Evolutionary conservation across 2,888 invertebrate species (phyloP).

Genomic region (Drosophila paracracens): DNA sequence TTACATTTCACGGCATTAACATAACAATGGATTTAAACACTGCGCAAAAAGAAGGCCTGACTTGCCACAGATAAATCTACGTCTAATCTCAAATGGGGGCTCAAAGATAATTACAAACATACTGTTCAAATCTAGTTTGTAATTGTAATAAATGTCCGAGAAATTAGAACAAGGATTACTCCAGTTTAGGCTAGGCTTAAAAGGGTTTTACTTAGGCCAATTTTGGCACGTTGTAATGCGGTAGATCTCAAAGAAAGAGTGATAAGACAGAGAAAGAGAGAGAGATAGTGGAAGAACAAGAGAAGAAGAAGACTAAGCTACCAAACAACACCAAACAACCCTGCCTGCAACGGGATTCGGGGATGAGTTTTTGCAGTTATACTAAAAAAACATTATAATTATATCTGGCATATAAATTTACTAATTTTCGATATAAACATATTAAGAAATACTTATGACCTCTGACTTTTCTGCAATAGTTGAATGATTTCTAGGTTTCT

Average conservation of each 20-base stretch:
- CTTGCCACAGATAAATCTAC: background rate
- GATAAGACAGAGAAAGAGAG: too few relatives aligned
- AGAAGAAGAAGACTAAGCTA: too few relatives aligned
- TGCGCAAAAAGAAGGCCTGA: background rate
- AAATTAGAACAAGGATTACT: too few relatives aligned
- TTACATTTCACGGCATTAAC: background rate
- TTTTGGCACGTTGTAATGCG: too few relatives aligned
- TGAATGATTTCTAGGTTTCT: background rate
- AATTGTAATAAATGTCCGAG: background rate
- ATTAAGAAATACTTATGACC: background rate
- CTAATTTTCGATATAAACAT: background rate
- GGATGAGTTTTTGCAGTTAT: too few relatives aligned
- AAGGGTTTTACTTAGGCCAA: too few relatives aligned
- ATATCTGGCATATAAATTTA: background rate
- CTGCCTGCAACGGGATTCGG: too few relatives aligned
- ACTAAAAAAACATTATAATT: background rate
- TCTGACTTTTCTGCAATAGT: background rate
- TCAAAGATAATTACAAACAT: background rate
- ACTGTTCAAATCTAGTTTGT: background rate
- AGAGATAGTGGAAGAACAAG: too few relatives aligned
- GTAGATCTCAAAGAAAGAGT: too few relatives aligned
- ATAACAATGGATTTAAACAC: conserved; percentile 4
- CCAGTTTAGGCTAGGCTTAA: too few relatives aligned
- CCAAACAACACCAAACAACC: too few relatives aligned
- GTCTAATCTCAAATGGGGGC: background rate